Evolutionary conservation across 2,888 invertebrate species (phyloP), one percentile per base, ranked within the genome.

Genomic region (Keiferia lycopersicella): DNA sequence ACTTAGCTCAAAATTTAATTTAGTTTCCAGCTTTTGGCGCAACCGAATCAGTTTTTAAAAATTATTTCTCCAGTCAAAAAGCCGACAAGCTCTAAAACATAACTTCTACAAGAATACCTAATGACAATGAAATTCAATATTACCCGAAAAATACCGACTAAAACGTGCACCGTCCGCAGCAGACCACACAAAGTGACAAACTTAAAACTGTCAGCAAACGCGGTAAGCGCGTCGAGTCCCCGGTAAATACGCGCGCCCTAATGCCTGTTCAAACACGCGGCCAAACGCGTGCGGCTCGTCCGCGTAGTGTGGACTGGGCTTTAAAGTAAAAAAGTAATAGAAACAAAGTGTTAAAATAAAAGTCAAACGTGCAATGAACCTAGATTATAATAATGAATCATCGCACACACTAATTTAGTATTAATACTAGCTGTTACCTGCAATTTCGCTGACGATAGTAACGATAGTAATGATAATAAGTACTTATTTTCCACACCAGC

Each of bases 141-240:
- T 14, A 0, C 48, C 50, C 1, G 6, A 18, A 50, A 53, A 53
- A 18, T 20, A 11, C 20, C 0, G 8, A 53, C 12, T 2, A 30
- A 26, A 26, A 12, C 10, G 14, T n/a, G 26, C 53, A n/a, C 26
- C 10, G n/a, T 2, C 10, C 56, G 16, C 30, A 53, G 41, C 66
- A 72, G 82, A 81, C 84, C 86, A 87, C 88, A 86, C 85, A 84
- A 78, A 78, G 81, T 84, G 86, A 85, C 83, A 83, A 82, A 82
- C 76, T 78, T 85, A 80, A 86, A 86, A 85, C 86, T 81, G 79
- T 81, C 77, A 81, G 82, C 80, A 88, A 87, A 87, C 86, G 76
- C 68, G 74, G 79, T 78, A 82, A 82, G 80, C 83, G 79, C 75
- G 69, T 69, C 76, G 69, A 83, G 86, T 83, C 87, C 82, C 82